These are phyloP conservation scores for Acleris holmiana DNA, from an alignment of 2,888 invertebrate genomes.

Conservation along the genomic window DNA sequence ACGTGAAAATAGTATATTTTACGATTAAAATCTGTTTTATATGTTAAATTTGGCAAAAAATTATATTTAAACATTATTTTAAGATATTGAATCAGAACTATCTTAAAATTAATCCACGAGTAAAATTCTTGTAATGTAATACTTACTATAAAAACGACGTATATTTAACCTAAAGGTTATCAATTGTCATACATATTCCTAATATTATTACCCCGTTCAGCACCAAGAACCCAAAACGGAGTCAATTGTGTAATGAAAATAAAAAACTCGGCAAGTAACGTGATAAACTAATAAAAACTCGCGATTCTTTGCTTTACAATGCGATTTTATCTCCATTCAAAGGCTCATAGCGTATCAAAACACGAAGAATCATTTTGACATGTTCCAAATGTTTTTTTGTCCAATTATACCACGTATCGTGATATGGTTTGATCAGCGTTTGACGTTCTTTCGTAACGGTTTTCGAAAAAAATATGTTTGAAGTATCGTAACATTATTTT, in stretches of 20 bases:
- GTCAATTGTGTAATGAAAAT: too few species aligned
- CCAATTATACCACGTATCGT: constrained; percentile 35
- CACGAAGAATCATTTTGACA: constrained; percentile 12
- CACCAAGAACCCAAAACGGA: too few species aligned
- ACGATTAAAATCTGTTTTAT: too few species aligned
- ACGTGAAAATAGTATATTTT: too few species aligned
- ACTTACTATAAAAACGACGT: not conserved
- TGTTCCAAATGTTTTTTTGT: constrained; percentile 30
- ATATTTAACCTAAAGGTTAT: not conserved
- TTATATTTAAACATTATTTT: too few species aligned
- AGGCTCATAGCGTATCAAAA: constrained; percentile 15
- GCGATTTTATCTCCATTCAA: constrained; percentile 4
- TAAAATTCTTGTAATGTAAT: too few species aligned
- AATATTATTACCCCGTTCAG: too few species aligned
- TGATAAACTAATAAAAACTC: constrained; percentile 8
- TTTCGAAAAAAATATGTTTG: constrained; percentile 20
- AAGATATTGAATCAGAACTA: too few species aligned
- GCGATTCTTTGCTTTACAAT: not conserved
- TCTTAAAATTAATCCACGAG: too few species aligned
- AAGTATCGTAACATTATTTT: too few species aligned
- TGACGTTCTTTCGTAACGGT: constrained; percentile 41
- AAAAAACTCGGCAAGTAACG: too few species aligned
- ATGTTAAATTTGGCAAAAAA: too few species aligned
- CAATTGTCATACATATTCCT: not conserved
- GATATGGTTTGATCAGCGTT: constrained; percentile 39